Conservation (phyloP, 2,113 vertebrate genomes). For the Scalopus aquaticus region DNA sequence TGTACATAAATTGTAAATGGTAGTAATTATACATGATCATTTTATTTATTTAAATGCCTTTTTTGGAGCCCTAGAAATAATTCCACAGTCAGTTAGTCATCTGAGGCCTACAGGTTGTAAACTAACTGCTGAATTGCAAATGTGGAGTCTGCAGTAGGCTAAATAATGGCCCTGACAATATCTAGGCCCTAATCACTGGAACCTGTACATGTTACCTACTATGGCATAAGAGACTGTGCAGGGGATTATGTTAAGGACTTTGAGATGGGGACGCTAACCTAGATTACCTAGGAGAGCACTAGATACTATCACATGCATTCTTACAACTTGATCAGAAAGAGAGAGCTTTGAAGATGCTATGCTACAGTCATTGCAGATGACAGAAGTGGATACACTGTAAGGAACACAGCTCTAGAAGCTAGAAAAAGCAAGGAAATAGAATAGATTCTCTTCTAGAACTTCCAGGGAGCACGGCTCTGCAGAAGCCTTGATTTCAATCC, state of each 20-base stretch:
- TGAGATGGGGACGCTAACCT: neutral
- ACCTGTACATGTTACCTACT: neutral
- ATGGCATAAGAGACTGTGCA: neutral
- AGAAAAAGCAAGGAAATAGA: neutral
- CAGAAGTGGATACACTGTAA: neutral
- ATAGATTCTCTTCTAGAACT: neutral
- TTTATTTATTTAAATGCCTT: neutral
- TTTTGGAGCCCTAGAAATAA: neutral
- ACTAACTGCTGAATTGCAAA: neutral
- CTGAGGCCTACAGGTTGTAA: neutral
- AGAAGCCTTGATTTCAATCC: neutral
- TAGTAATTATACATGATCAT: neutral
- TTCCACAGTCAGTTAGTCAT: neutral
- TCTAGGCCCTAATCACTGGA: conserved; percentile 7
- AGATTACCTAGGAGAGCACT: neutral
- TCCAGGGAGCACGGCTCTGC: neutral
- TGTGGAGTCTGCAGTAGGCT: neutral
- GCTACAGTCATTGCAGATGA: neutral
- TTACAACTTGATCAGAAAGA: neutral
- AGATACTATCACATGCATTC: neutral
- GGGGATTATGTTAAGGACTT: neutral
- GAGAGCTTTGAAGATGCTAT: neutral
- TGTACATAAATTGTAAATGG: neutral
- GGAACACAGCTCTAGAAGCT: neutral
- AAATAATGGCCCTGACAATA: neutral